Evolutionary conservation across 2,113 vertebrate genomes (phyloP), one percentile per base, ranked within the genome.

Genomic region (Pseudolaguvia tuberculata): DNA sequence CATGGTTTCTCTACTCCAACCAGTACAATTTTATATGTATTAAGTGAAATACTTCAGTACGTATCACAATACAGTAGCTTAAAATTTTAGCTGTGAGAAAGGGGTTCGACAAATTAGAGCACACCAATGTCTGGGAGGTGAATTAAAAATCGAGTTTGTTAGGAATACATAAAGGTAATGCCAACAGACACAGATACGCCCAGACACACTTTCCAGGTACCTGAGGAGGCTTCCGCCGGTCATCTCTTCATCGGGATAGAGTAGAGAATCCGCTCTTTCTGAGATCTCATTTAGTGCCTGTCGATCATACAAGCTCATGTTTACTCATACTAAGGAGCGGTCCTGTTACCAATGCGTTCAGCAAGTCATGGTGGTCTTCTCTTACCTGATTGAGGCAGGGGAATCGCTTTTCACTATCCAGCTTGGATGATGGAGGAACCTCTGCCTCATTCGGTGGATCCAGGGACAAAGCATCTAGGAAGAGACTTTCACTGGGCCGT

Each of bases 211-310:
- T 23, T 42, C 29, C 52, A 5, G 7, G 79, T 86, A 98, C 96
- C 96, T 96, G 86, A 98, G 94, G 83, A 99, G 93, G 84, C 93
- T 96, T 78, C 95, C 95, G 62, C 90, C 91, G 71, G 89, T 86
- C 80, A 89, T 89, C 84, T 98, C 95, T 79, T 97, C 96, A 77
- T 97, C 94, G 78, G 92, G 82, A 75, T 90, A 88, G 31, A 47
- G 71, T n/a, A 79, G 58, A 45, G 63, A 72, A 5, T 63, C 87
- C 51, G 88, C 89, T 70, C 66, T 73, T 75, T 89, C 89, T 1
- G 82, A 87, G 57, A 91, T 87, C 84, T 91, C 90, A 80, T 90
- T 88, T 52, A 92, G 86, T 18, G 91, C 90, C 91, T 92, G 81
- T 61, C 77, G 74, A 25, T 70, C 53, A 53, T n/a, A 76, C 23